Conservation (phyloP, 2,113 vertebrate species). For the Leptodactylus fuscus region DNA sequence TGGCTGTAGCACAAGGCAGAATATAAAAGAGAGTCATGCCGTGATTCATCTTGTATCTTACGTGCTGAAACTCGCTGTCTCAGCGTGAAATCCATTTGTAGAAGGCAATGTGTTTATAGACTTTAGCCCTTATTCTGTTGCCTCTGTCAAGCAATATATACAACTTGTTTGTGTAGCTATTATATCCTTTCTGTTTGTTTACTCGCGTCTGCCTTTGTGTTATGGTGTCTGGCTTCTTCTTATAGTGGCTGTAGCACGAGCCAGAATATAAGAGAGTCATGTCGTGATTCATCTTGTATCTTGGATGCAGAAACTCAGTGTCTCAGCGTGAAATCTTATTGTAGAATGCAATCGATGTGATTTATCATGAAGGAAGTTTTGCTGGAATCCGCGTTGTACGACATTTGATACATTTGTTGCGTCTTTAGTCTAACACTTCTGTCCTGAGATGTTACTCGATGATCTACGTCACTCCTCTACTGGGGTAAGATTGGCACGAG, state of each 20-base stretch:
- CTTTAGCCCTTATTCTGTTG: not conserved
- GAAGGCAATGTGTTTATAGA: constrained; percentile 10
- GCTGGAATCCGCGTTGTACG: too few relatives aligned
- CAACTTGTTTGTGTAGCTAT: not conserved
- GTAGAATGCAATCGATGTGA: not conserved
- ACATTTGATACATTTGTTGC: too few relatives aligned
- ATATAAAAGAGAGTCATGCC: not conserved
- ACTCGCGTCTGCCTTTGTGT: not conserved
- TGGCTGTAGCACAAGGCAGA: not conserved
- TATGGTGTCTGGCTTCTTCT: not conserved
- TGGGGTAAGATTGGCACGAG: too few relatives aligned
- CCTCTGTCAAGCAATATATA: constrained; percentile 17
- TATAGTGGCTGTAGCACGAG: not conserved
- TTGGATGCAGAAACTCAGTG: constrained; percentile 16
- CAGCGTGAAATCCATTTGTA: constrained; percentile 4
- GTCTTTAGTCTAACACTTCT: too few relatives aligned
- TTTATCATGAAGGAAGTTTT: too few relatives aligned
- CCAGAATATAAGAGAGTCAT: not conserved
- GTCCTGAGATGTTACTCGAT: too few relatives aligned
- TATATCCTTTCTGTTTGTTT: not conserved
- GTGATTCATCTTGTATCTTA: constrained; percentile 3
- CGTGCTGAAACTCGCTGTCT: constrained; percentile 27
- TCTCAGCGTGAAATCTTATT: constrained; percentile 8
- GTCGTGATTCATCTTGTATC: constrained; percentile 1
- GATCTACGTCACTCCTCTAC: too few relatives aligned